Conservation (phyloP, 2,888 invertebrate genomes). For the Dusona sp. region DNA sequence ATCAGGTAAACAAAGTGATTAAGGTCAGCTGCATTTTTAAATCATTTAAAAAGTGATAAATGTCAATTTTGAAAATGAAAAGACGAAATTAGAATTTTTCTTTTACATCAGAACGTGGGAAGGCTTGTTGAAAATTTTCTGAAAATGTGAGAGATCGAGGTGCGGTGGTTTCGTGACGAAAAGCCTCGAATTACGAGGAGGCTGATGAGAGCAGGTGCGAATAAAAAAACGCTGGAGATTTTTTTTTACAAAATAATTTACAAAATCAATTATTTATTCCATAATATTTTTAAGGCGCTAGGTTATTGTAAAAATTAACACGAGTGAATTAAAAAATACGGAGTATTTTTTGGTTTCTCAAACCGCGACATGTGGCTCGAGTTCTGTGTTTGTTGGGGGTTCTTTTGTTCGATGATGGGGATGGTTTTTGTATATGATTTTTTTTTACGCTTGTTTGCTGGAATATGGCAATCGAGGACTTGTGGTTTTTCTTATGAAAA, state of each 20-base stretch:
- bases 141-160: not conserved
- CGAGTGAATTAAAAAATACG: constrained; percentile 68
- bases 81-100: too few species aligned
- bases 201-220: not conserved
- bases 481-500: constrained; percentile 22
- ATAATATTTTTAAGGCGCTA: constrained; percentile 73
- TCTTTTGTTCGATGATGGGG: constrained; percentile 46
- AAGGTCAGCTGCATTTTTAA: too few species aligned
- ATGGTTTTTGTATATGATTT: constrained; percentile 25
- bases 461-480: constrained; percentile 57
- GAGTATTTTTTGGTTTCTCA: constrained; percentile 76
- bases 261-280: constrained; percentile 80
- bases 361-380: constrained; percentile 52
- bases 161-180: not conserved
- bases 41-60: too few species aligned
- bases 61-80: too few species aligned
- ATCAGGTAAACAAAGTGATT: not conserved
- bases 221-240: not conserved
- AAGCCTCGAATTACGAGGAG: not conserved
- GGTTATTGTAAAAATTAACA: constrained; percentile 70
- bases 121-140: not conserved
- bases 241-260: constrained; percentile 78
- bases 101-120: too few species aligned
- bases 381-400: constrained; percentile 34
- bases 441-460: constrained; percentile 30